These are phyloP conservation scores for Volucella inflata DNA, from an alignment of 2,888 invertebrate species.

Conservation along the genomic window DNA sequence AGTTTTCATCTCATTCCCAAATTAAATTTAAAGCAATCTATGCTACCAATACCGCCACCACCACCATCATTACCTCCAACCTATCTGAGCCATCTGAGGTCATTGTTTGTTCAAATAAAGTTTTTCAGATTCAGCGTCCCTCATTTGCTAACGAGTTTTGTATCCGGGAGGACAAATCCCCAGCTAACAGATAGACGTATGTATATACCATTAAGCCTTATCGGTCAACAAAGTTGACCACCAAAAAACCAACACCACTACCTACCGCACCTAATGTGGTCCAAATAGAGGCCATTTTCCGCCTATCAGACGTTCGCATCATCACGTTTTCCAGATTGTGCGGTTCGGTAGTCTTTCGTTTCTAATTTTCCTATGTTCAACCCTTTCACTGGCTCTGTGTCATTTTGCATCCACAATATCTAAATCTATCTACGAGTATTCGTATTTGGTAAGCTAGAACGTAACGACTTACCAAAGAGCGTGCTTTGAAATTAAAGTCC, in stretches of 20 bases:
- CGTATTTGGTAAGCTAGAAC: conserved; percentile 16
- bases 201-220: conserved; percentile 29
- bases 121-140: conserved; percentile 10
- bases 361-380: no score
- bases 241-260: conserved; percentile 6
- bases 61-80: not conserved
- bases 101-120: conserved; percentile 52
- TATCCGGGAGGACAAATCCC: conserved; percentile 3
- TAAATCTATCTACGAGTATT: not conserved
- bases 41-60: not conserved
- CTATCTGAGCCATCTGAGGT: conserved; percentile 45
- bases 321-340: conserved; percentile 60
- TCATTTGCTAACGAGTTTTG: conserved; percentile 34
- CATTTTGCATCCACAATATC: not conserved
- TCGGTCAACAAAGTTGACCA: conserved; percentile 65
- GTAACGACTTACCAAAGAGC: conserved; percentile 43
- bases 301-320: conserved; percentile 69
- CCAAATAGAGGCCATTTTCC: conserved; percentile 53
- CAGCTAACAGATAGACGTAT: not conserved
- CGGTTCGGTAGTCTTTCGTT: conserved; percentile 1
- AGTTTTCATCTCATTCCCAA: not conserved
- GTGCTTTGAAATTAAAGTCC: conserved; percentile 70
- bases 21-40: conserved; percentile 46
- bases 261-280: conserved; percentile 58
- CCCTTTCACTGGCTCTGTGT: not conserved